These are phyloP conservation scores for Xiphophorus maculatus DNA, from an alignment of 2,113 vertebrate species.

Conservation along the genomic window DNA sequence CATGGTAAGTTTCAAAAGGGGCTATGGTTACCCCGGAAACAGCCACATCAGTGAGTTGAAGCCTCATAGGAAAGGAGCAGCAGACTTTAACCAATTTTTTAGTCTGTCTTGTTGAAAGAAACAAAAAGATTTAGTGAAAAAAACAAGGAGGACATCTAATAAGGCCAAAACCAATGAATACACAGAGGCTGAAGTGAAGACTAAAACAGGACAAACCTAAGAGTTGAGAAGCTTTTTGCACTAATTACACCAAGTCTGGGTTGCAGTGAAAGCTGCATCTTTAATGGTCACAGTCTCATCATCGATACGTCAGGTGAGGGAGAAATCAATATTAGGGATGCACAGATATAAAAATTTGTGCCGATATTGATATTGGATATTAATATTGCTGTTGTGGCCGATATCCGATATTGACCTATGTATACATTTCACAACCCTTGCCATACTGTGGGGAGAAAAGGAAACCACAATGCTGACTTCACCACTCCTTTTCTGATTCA, in stretches of 20 bases:
- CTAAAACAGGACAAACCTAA: neutral
- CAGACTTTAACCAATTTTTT: constrained; percentile 23
- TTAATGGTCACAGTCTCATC: neutral
- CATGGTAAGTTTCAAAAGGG: constrained; percentile 63
- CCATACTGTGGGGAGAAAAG: no score
- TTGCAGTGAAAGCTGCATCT: neutral
- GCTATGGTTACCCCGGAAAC: constrained; percentile 79
- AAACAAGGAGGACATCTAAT: neutral
- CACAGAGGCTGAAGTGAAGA: neutral
- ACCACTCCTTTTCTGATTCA: no score
- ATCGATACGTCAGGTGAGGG: neutral
- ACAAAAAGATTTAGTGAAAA: constrained; percentile 10
- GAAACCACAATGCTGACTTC: no score
- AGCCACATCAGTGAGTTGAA: constrained; percentile 63
- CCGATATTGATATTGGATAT: no score
- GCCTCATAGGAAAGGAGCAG: constrained; percentile 36
- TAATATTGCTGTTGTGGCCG: no score
- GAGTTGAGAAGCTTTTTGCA: neutral
- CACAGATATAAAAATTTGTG: no score
- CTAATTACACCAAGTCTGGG: neutral
- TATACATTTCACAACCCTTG: no score
- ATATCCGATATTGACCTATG: no score
- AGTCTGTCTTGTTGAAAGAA: neutral
- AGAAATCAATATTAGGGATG: neutral
- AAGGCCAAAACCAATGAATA: neutral